Evolutionary conservation across 1,140 invertebrate species (phyloP).

Genomic region (Limonius californicus): DNA sequence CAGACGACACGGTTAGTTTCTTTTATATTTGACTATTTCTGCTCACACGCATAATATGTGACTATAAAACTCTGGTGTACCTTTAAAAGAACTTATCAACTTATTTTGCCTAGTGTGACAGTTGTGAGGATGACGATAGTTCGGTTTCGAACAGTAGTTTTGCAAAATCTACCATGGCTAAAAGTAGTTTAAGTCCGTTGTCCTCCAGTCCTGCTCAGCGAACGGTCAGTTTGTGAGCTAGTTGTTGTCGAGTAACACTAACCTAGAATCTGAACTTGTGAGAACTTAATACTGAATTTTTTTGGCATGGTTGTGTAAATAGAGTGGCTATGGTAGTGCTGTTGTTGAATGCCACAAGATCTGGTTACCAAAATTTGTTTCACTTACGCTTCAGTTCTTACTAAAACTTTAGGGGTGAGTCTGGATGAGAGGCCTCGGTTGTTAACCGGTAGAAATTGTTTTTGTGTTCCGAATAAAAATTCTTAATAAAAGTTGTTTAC

Average conservation of each 20-base stretch:
- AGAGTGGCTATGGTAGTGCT: too few relatives aligned
- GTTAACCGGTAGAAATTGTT: too few relatives aligned
- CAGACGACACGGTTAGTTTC: slow-evolving; percentile 59
- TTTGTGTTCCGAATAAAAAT: too few relatives aligned
- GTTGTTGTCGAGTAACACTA: neutral
- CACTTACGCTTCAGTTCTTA: too few relatives aligned
- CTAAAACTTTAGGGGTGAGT: too few relatives aligned
- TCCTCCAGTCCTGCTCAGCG: neutral
- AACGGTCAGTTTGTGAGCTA: neutral
- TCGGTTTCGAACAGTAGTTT: neutral
- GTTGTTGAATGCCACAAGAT: too few relatives aligned
- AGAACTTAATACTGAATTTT: too few relatives aligned
- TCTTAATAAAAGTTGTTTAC: too few relatives aligned
- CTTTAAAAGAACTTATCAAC: neutral
- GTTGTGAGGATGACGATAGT: neutral
- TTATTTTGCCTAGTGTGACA: slow-evolving; percentile 7
- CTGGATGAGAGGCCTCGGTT: too few relatives aligned
- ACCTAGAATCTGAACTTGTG: too few relatives aligned
- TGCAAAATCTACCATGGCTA: neutral
- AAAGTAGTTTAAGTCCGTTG: neutral
- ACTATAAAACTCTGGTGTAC: neutral
- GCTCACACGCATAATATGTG: neutral
- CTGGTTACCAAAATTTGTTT: too few relatives aligned
- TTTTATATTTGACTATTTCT: neutral
- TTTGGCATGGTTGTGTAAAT: too few relatives aligned